Percentiles rank a stretch among this genome's conserved stretches.
Conservation (phyloP, 2,113 vertebrate genomes). For the Lepus europaeus region DNA sequence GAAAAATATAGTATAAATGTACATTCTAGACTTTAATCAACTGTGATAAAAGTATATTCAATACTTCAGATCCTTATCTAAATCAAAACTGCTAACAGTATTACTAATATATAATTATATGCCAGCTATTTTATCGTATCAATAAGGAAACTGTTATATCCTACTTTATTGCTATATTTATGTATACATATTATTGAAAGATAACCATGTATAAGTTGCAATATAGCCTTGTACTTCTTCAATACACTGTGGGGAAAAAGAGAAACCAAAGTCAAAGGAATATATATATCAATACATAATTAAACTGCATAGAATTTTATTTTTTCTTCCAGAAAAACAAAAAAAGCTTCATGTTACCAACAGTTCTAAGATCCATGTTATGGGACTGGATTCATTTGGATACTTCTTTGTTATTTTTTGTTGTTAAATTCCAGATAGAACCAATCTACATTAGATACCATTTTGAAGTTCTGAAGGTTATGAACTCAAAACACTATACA, state of each 20-base stretch:
- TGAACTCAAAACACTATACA: not conserved
- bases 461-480: not conserved
- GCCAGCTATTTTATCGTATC: not conserved
- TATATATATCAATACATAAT: not conserved
- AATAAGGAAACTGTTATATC: not conserved
- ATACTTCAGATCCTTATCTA: not conserved
- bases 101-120: not conserved
- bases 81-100: not conserved
- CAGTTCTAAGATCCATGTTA: not conserved
- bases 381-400: not conserved
- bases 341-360: not conserved
- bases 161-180: not conserved
- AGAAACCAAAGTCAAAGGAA: not conserved
- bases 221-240: not conserved
- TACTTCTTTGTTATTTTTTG: not conserved
- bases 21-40: conserved; percentile 1
- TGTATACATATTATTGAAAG: not conserved
- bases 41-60: not conserved
- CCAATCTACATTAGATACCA: not conserved
- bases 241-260: not conserved
- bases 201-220: not conserved
- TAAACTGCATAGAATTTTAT: not conserved
- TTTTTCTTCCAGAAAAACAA: not conserved
- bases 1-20: no score
- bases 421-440: not conserved